Evolutionary conservation across 2,113 vertebrate genomes (phyloP).

Genomic region (Caloenas nicobarica): DNA sequence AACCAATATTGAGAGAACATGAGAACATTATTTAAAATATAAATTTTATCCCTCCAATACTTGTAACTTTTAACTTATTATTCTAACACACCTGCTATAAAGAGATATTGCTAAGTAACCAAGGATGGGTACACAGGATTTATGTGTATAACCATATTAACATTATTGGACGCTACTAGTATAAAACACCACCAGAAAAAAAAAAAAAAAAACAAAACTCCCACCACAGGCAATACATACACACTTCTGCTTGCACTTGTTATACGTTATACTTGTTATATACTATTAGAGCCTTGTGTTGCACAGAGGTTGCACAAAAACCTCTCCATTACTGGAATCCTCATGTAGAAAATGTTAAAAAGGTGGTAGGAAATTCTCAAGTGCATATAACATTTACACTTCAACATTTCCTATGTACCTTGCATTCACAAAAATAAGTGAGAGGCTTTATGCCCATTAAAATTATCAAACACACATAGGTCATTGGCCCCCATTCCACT

Average conservation of each 20-base stretch:
- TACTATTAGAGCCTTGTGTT: not conserved
- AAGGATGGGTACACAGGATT: not conserved
- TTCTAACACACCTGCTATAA: not conserved
- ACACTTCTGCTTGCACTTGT: not conserved
- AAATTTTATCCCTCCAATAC: not conserved
- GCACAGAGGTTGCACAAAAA: not conserved
- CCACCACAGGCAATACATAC: not conserved
- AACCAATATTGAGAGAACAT: not conserved
- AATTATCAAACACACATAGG: not conserved
- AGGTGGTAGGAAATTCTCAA: not conserved
- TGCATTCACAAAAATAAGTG: not conserved
- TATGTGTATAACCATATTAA: not conserved
- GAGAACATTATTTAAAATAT: not conserved
- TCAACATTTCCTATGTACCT: not conserved
- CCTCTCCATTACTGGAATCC: not conserved
- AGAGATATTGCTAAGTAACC: not conserved
- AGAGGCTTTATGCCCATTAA: not conserved
- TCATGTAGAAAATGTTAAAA: not conserved
- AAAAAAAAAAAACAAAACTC: not conserved
- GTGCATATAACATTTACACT: not conserved
- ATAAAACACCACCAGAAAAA: not conserved
- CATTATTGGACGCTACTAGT: not conserved
- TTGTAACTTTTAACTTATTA: not conserved
- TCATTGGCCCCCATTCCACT: accelerated
- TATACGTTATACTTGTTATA: not conserved